Base-by-base conservation (phyloP, 1,140 invertebrate genomes). In the Ceratina japonica region DNA sequence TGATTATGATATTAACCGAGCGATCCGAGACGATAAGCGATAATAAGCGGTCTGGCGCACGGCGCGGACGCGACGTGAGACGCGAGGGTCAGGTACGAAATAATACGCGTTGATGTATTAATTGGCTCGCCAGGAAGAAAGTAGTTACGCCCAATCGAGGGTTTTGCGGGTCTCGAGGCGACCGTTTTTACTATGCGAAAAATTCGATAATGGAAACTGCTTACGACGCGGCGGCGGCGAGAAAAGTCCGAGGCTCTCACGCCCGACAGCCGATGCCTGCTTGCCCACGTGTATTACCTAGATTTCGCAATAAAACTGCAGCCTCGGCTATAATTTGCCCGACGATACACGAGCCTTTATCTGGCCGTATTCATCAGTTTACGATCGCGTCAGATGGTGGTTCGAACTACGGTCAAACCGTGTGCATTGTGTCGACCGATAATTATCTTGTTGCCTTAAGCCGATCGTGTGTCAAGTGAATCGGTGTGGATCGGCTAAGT, bases 341-440 rank as follows among this genome's bases (percentile, higher is more conserved):
- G 77, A 68, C 83, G 83, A 84, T 84, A 82, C 81, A 75, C 81
- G 81, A 58, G 71, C 58, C 77, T 83, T 80, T 84, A 84, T 84
- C 81, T 64, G 66, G 31, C 74, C 69, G 82, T 77, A 80, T 78
- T 79, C 82, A 83, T 84, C 83, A 65, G 64, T 64, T 73, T 81
- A 68, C 82, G 75, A 76, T 82, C 69, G 69, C 64, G 75, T 79
- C 76, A 31, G 76, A 73, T 72, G 61, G 52, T 3, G 5, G 76
- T 73, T 79, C 62, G 18, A 72, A 63, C 68, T 18, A 24, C 58
- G 58, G 27, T 71, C 68, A 72, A 52, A 31, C 69, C 22, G 69
- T 78, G 69, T 56, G 70, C 59, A 64, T 73, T 79, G 69, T 79
- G 52, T 22, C 49, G 49, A 15, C 8, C 49, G 75, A 77, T 77